Percentiles rank a stretch among this genome's conserved stretches.
These are phyloP conservation scores for Alexandromys fortis DNA, from an alignment of 2,113 vertebrate species.

Conservation along the genomic window DNA sequence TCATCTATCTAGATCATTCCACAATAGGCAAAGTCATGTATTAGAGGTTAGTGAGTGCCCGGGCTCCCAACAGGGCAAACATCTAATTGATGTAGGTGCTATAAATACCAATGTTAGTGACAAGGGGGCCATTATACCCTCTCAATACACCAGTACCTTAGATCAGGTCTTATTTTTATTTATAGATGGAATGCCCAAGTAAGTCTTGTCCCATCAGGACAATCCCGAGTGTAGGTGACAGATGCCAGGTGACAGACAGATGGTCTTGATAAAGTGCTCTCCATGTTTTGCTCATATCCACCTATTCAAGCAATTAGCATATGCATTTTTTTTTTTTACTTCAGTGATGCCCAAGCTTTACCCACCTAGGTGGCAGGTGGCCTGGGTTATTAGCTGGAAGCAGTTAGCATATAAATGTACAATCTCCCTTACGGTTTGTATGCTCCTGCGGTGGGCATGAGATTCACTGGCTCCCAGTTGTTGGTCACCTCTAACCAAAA, in stretches of 20 bases:
- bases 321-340: neutral
- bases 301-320: too few species aligned
- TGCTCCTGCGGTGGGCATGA: neutral
- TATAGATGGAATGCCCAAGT: neutral
- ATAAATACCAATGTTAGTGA: constrained; percentile 30
- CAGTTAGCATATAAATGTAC: neutral
- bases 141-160: neutral
- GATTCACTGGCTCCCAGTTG: neutral
- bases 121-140: neutral
- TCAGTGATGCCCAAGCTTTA: neutral
- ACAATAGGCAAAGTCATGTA: constrained; percentile 45
- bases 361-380: neutral
- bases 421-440: neutral
- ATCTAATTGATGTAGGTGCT: constrained; percentile 45
- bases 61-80: neutral
- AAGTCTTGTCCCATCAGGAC: neutral
- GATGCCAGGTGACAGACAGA: neutral
- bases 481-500: too few species aligned
- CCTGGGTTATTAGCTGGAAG: neutral
- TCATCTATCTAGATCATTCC: constrained; percentile 23
- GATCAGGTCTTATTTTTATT: neutral
- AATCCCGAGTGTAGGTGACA: neutral
- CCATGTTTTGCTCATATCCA: neutral
- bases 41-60: constrained; percentile 24
- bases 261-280: neutral